Conservation (phyloP, 2,113 vertebrate species). For the Hippocampus comes region DNA sequence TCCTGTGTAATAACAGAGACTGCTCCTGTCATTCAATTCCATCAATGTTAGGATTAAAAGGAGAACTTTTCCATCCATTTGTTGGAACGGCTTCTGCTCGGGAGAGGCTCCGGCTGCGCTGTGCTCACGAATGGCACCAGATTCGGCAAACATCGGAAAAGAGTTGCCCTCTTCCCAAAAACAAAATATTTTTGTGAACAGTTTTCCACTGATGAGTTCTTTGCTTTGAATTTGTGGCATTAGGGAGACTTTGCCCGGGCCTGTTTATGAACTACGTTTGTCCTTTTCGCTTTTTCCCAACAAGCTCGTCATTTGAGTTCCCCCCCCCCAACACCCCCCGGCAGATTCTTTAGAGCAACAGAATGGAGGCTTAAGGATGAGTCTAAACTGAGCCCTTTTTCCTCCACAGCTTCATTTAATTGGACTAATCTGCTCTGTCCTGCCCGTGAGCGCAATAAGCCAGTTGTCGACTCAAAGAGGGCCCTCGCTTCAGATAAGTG, state of each 20-base stretch:
- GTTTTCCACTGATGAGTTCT: background rate
- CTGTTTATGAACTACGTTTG: slow-evolving; percentile 17
- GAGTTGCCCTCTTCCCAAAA: background rate
- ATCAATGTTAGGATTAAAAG: background rate
- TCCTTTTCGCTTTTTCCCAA: slow-evolving; percentile 38
- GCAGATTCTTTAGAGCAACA: slow-evolving; percentile 39
- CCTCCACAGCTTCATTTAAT: slow-evolving; percentile 62
- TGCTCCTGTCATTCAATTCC: too few species aligned
- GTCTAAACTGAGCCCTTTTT: slow-evolving; percentile 46
- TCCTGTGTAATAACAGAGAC: slow-evolving; percentile 18
- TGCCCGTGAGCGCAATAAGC: slow-evolving; percentile 59
- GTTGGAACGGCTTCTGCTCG: too few species aligned
- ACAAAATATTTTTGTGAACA: too few species aligned
- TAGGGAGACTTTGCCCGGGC: slow-evolving; percentile 25
- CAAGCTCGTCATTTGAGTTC: slow-evolving; percentile 50
- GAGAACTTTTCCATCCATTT: background rate
- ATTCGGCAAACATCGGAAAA: background rate
- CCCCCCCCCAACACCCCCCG: background rate
- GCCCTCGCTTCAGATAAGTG: slow-evolving; percentile 55
- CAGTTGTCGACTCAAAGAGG: slow-evolving; percentile 54
- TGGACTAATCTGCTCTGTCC: slow-evolving; percentile 60
- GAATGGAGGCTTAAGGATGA: slow-evolving; percentile 53
- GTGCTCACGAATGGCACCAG: background rate
- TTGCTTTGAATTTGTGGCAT: slow-evolving; percentile 35
- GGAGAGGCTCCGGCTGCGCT: background rate